A percentile compares a stretch with the other conserved stretches of the same genome.
These are phyloP conservation scores for Pyrrhia umbra DNA, from an alignment of 2,888 invertebrate genomes.

Conservation along the genomic window DNA sequence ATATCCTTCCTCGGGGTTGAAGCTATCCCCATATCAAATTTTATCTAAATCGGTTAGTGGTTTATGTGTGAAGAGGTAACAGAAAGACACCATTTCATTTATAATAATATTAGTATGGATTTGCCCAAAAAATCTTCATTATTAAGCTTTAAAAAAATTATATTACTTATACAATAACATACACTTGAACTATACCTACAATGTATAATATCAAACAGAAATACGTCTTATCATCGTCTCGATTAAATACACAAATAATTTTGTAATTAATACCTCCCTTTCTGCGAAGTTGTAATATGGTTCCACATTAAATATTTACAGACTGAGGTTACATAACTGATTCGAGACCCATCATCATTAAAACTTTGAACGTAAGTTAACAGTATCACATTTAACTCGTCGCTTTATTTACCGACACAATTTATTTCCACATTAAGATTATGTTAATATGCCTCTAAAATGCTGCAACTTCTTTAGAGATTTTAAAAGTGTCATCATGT, in stretches of 20 bases:
- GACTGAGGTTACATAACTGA: slow-evolving; percentile 45
- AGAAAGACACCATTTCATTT: too few species aligned
- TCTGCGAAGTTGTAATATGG: slow-evolving; percentile 28
- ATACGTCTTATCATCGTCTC: neutral
- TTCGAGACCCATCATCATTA: slow-evolving; percentile 73
- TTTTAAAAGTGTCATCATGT: too few species aligned
- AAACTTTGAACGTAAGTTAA: slow-evolving; percentile 76
- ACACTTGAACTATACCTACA: too few species aligned
- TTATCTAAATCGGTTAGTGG: too few species aligned
- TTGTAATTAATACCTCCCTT: slow-evolving; percentile 28
- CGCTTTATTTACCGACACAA: slow-evolving; percentile 64
- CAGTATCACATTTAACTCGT: slow-evolving; percentile 69
- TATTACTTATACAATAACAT: too few species aligned
- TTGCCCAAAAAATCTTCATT: too few species aligned
- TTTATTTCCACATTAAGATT: slow-evolving; percentile 61
- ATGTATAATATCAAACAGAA: too few species aligned
- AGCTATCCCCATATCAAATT: too few species aligned
- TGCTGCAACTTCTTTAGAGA: slow-evolving; percentile 37
- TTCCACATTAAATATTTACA: slow-evolving; percentile 59
- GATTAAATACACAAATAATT: slow-evolving; percentile 26
- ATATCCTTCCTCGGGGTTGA: too few species aligned
- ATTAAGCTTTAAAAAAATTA: too few species aligned
- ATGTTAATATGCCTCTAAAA: slow-evolving; percentile 50
- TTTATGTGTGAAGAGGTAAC: too few species aligned
- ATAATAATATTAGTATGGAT: too few species aligned